Base-by-base conservation (phyloP, 2,888 invertebrate genomes). In the Brenthis ino region DNA sequence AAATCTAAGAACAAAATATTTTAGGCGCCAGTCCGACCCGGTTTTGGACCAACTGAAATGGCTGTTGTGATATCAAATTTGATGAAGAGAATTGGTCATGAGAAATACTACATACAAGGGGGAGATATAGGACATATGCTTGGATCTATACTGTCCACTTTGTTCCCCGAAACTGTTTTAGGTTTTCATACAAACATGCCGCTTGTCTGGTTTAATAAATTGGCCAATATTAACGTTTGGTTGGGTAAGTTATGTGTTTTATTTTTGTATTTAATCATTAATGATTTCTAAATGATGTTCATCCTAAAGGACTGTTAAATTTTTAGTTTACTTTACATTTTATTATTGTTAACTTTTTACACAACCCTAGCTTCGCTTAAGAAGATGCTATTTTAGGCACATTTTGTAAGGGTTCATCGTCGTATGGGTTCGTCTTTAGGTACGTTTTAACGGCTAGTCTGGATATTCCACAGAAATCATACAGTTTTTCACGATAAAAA, bases 101-200 rank as follows among this genome's bases (percentile, higher is more conserved):
- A 93, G 0, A 86, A 92, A 69, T 97, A 94, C 85, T 96, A 95
- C 78, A 83, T 95, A 0, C 96, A 97, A 76, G 96, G 96, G 0
- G 96, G 96, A 0, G 96, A 96, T 80, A 94, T 95, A 93, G 97
- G 97, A 0, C 89, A 95, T 5, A 20, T 91, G 0, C 93, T 96
- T 5, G 94, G 93, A 0, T 85, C 93, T 0, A 79, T 89, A 20
- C 88, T 97, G 86, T 94, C 95, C 0, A 93, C 94, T 0, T 73
- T 95, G 20, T 96, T 94, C 83, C 96, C 96, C 0, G 86, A 92
- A 0, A 82, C 89, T 1, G 82, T 94, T 0, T 74, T 85, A 0
- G 92, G 92, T 0, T 85, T 93, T 63, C 96, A 96, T 77, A 86
- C 94, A 0, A 96, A 95, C 80, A 93, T 95, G 91, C 95, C 95